A percentile compares a stretch with the other conserved stretches of the same genome.
Evolutionary conservation across 2,888 invertebrate genomes (phyloP).

Genomic region (Corythucha ciliata): DNA sequence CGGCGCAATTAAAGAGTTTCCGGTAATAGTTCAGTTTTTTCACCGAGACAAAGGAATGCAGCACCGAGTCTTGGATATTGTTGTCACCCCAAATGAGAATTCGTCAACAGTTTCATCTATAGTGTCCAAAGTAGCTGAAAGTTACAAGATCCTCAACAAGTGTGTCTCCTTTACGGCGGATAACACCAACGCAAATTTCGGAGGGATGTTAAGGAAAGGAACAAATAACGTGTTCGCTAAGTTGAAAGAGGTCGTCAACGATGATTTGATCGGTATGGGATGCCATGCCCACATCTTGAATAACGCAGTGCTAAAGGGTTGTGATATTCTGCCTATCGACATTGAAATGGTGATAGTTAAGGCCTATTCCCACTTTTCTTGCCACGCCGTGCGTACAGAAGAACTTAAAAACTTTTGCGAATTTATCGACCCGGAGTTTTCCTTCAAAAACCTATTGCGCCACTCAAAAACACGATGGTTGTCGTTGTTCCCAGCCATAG

Average conservation of each 20-base stretch:
- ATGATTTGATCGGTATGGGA: constrained; percentile 32
- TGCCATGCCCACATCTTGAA: constrained; percentile 40
- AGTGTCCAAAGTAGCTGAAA: too few relatives aligned
- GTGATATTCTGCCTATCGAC: constrained; percentile 38
- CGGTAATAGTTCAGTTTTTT: constrained; percentile 26
- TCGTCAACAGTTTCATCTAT: too few relatives aligned
- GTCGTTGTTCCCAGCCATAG: constrained; percentile 36
- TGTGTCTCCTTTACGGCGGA: constrained; percentile 19
- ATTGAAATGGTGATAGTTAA: constrained; percentile 38
- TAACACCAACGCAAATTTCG: constrained; percentile 27
- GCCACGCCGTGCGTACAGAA: constrained; percentile 38
- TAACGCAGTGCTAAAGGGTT: constrained; percentile 37
- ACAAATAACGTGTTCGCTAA: constrained; percentile 32
- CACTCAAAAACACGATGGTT: constrained; percentile 37
- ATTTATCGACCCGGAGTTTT: constrained; percentile 34
- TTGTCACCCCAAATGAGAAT: constrained; percentile 18
- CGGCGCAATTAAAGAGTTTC: constrained; percentile 24
- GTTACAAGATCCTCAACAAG: too few relatives aligned
- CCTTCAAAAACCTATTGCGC: constrained; percentile 33
- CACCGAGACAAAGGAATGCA: constrained; percentile 13
- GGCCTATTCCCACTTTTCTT: constrained; percentile 39
- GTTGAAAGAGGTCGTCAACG: constrained; percentile 26
- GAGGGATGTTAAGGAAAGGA: constrained; percentile 22
- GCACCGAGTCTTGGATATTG: constrained; percentile 22
- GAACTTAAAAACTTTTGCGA: constrained; percentile 39